phyloP scores from a whole-genome alignment of 1,140 invertebrate species.

The Ips nitidus region DNA sequence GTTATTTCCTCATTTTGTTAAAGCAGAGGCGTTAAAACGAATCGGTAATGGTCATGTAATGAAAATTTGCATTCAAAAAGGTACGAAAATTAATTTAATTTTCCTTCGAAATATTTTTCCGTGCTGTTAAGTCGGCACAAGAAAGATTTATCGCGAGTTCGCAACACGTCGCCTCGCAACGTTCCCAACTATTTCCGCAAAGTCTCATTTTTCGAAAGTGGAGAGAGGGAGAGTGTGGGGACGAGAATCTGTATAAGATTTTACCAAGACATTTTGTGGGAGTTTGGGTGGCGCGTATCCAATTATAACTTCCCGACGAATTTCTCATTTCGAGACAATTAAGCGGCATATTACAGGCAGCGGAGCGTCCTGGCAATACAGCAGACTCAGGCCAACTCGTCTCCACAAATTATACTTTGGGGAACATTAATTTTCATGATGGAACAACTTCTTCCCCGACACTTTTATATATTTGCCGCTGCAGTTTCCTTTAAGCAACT shows the following conservation, averaged over 20 bases:
- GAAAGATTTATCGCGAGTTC: conserved; percentile 21
- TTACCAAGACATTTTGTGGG: conserved; percentile 42
- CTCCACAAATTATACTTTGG: conserved; percentile 56
- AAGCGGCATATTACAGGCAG: conserved; percentile 55
- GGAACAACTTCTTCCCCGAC: conserved; percentile 43
- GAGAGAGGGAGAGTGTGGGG: conserved; percentile 25
- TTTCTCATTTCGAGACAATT: conserved; percentile 57
- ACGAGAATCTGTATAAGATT: conserved; percentile 41
- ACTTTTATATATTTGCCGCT: conserved; percentile 32
- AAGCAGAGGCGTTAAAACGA: too few relatives aligned
- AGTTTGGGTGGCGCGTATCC: conserved; percentile 48
- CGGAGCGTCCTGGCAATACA: conserved; percentile 52
- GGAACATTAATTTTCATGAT: conserved; percentile 56
- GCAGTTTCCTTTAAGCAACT: conserved; percentile 27
- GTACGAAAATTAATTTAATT: background rate
- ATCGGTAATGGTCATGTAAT: too few relatives aligned
- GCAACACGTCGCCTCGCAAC: conserved; percentile 16
- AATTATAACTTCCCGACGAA: conserved; percentile 56
- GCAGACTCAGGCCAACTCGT: conserved; percentile 40
- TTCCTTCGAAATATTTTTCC: conserved; percentile 13
- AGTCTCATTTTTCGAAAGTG: conserved; percentile 39
- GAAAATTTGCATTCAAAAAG: too few relatives aligned
- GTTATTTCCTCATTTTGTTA: too few relatives aligned
- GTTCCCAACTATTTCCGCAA: conserved; percentile 30
- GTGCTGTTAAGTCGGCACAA: conserved; percentile 8